Base-by-base conservation (phyloP, 2,113 vertebrate species). In the Dissostichus mawsoni region DNA sequence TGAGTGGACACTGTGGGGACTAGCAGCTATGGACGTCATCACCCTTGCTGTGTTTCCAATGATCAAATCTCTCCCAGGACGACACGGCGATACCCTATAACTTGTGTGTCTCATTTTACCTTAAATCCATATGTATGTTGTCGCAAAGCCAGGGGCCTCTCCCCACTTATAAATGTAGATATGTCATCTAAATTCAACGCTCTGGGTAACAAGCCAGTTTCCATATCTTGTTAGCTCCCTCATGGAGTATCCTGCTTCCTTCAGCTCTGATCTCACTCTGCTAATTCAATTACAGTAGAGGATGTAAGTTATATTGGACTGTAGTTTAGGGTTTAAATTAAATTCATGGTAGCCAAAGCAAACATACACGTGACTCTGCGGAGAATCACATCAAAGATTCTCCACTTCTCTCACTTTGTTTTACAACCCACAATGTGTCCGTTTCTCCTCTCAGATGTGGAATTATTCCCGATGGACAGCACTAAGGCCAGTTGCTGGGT, bases 401-500 rank as follows among this genome's bases (percentile, higher is more conserved):
- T 41, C 47, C 17, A 69, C 8, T 13, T 55, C 17, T 61, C 65
- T 53, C 6, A 23, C 20, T 29, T 44, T 5, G 1, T 50, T n/a
- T 13, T 33, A 20, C 61, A 56, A 62, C 14, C 65, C 25, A 20
- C 58, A 66, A 18, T 75, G 12, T 85, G 25, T 64, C 9, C 53
- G 17, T 76, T 13, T 65, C 52, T 65, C 55, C 57, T 47, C 65
- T 50, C 67, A 96, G 95, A 94, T 74, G 94, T 95, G 81, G 94
- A 96, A 90, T 76, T 95, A 14, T 73, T 95, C 57, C 94, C 94
- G 0, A 69, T 88, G 79, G 94, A 93, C 69, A 94, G 94, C 76
- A 90, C 87, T 1, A 93, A 95, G 69, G 93, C 93, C 68, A 96
- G 94, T 64, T 96, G 95, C 89, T 96, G 94, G 95, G 87, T 94